Percentiles rank a stretch among this genome's conserved stretches.
phyloP scores from a whole-genome alignment of 2,888 invertebrate species.

The Chorisops tibialis region DNA sequence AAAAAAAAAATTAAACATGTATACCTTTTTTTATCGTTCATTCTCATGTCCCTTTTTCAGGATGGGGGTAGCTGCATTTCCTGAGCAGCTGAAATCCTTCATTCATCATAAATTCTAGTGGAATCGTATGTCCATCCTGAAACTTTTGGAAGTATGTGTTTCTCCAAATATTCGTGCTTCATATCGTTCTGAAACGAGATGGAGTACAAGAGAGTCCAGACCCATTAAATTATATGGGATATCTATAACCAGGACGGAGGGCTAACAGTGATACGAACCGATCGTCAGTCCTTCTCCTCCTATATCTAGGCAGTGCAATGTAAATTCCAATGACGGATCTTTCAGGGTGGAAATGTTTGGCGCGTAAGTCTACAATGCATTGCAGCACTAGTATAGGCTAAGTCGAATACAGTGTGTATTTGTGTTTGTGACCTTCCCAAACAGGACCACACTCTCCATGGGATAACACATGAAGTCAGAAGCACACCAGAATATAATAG shows the following conservation, averaged over 20 bases:
- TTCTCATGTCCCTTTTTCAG: too few relatives aligned
- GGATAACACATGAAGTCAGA: constrained; percentile 21
- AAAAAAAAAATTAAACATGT: too few relatives aligned
- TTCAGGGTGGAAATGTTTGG: too few relatives aligned
- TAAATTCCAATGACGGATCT: too few relatives aligned
- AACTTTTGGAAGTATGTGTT: not conserved
- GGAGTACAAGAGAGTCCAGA: not conserved
- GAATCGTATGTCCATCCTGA: not conserved
- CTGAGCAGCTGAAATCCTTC: constrained; percentile 20
- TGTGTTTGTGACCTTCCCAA: not conserved
- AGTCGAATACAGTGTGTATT: too few relatives aligned
- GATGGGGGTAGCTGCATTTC: constrained; percentile 17
- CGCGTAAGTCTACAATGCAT: too few relatives aligned
- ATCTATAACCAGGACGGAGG: not conserved
- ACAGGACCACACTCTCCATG: not conserved
- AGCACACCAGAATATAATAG: constrained; percentile 24
- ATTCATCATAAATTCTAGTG: constrained; percentile 26
- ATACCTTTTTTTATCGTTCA: too few relatives aligned
- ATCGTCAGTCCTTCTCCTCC: not conserved
- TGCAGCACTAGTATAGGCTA: too few relatives aligned
- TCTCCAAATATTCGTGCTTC: not conserved
- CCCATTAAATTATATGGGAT: not conserved
- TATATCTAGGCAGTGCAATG: not conserved
- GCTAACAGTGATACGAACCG: not conserved
- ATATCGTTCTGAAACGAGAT: not conserved